Conservation (phyloP, 2,888 invertebrate genomes). For the Atrina japonica region DNA sequence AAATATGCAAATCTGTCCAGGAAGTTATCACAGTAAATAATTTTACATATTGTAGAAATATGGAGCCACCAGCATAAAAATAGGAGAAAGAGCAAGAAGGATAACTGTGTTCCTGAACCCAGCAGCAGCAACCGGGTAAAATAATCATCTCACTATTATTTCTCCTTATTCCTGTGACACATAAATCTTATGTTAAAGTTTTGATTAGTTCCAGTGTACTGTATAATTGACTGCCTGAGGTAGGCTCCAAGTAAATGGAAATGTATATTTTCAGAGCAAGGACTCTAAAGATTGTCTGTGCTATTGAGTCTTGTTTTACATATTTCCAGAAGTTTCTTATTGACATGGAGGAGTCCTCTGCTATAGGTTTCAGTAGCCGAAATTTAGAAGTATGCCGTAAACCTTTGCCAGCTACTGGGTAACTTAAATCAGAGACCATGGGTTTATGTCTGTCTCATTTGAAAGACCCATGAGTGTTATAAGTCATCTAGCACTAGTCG, state of each 20-base stretch:
- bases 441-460: no score
- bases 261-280: background rate
- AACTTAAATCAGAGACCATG: no score
- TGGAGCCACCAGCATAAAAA: slow-evolving; percentile 85
- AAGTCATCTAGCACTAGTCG: no score
- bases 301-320: background rate
- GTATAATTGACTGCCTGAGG: background rate
- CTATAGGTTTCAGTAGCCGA: no score
- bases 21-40: background rate
- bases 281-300: no score
- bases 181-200: background rate
- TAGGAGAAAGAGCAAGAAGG: slow-evolving; percentile 85
- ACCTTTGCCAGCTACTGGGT: no score
- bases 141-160: slow-evolving; percentile 50
- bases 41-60: slow-evolving; percentile 81
- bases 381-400: no score
- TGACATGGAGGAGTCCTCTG: no score
- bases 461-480: no score
- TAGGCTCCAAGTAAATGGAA: background rate
- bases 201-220: background rate
- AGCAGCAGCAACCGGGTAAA: slow-evolving; percentile 91
- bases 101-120: slow-evolving; percentile 95
- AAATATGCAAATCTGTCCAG: background rate
- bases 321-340: no score
- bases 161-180: background rate